A percentile compares a stretch with the other conserved stretches of the same genome.
Conservation (phyloP, 2,113 vertebrate species). For the Erpornis zantholeuca region DNA sequence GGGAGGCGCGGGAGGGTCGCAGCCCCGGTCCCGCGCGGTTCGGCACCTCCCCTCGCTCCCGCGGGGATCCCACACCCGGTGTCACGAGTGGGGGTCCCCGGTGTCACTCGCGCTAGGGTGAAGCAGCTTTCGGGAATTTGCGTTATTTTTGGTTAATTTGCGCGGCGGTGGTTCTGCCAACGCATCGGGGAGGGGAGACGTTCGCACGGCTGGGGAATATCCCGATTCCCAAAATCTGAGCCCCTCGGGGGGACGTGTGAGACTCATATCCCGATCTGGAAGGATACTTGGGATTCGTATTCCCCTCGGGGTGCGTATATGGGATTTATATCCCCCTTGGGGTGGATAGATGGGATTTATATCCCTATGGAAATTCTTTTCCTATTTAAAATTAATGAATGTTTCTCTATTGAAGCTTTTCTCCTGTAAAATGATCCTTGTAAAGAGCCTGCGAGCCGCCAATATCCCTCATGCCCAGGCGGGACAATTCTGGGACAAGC, state of each 20-base stretch:
- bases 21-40: not conserved
- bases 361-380: not conserved
- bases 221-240: not conserved
- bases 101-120: accelerated
- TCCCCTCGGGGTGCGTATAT: not conserved
- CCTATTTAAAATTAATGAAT: not conserved
- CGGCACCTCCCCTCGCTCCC: not conserved
- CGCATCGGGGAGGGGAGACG: not conserved
- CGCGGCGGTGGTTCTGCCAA: accelerated
- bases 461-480: not conserved
- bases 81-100: accelerated
- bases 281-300: not conserved
- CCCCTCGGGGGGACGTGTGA: accelerated
- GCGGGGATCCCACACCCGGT: not conserved
- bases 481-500: not conserved
- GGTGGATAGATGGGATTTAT: accelerated
- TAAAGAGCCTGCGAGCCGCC: accelerated
- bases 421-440: not conserved
- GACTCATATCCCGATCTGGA: accelerated
- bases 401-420: not conserved
- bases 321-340: not conserved
- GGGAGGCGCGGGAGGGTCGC: not conserved
- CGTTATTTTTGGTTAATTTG: not conserved
- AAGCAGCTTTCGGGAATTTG: not conserved
- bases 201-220: not conserved